A percentile compares a stretch with the other conserved stretches of the same genome.
Conservation (phyloP, 1,140 invertebrate genomes). For the Heliconius nattereri region DNA sequence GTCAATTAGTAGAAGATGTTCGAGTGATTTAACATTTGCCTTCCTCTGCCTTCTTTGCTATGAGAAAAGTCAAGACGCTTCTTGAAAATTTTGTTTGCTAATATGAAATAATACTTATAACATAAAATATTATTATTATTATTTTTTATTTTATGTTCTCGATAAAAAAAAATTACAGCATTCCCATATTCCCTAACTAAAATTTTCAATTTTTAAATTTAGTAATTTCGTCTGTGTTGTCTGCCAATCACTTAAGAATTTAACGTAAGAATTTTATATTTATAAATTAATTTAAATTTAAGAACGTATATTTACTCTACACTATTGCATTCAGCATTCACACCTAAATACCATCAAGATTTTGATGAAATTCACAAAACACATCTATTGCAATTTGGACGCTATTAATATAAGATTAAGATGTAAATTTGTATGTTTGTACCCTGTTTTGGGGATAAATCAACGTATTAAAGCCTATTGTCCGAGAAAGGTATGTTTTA, state of each 20-base stretch:
- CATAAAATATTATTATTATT: too few species aligned
- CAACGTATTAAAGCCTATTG: slow-evolving; percentile 70
- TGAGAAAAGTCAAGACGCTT: background rate
- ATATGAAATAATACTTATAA: too few species aligned
- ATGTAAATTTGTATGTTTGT: slow-evolving; percentile 2
- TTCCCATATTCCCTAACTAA: too few species aligned
- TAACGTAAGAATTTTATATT: background rate
- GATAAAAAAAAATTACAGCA: too few species aligned
- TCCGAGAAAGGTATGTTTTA: slow-evolving; percentile 67
- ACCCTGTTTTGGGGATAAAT: slow-evolving; percentile 54
- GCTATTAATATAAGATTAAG: background rate
- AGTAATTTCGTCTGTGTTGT: too few species aligned
- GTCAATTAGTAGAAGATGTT: too few species aligned
- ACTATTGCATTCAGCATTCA: background rate
- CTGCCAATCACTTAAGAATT: too few species aligned
- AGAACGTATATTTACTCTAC: background rate
- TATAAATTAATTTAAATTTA: background rate
- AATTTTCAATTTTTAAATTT: too few species aligned
- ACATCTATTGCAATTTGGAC: background rate
- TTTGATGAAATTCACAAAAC: background rate
- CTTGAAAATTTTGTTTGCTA: too few species aligned
- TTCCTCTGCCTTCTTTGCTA: background rate
- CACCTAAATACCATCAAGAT: background rate
- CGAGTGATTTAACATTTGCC: background rate
- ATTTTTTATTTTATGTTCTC: too few species aligned